Evolutionary conservation across 2,888 invertebrate genomes (phyloP).

Genomic region (Folsomia candida): DNA sequence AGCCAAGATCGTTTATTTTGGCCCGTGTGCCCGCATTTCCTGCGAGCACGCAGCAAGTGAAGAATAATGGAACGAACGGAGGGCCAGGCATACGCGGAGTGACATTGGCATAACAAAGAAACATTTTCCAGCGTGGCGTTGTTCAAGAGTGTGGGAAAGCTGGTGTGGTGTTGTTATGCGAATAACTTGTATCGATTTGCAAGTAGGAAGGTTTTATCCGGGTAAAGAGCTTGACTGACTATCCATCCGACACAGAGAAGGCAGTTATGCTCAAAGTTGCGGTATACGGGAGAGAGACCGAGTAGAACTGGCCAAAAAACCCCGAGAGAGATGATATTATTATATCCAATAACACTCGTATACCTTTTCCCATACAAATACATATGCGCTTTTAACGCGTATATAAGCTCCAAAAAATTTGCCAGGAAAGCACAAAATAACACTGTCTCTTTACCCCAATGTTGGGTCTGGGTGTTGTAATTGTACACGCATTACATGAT

Average conservation of each 20-base stretch:
- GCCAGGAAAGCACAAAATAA: too few species aligned
- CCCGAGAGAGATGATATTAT: not conserved
- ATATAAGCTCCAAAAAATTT: too few species aligned
- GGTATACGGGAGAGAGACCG: too few species aligned
- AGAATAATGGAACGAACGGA: not conserved
- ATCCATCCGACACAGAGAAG: not conserved
- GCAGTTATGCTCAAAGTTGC: too few species aligned
- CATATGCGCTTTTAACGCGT: not conserved
- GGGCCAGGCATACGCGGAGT: not conserved
- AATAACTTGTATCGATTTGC: slow-evolving; percentile 18
- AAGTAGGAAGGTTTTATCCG: not conserved
- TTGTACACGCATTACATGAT: too few species aligned
- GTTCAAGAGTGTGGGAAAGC: not conserved
- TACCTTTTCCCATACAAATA: not conserved
- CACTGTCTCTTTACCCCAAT: too few species aligned
- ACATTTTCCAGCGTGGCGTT: not conserved
- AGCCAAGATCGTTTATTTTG: too few species aligned
- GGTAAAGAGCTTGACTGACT: slow-evolving; percentile 9
- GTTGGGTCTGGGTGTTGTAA: too few species aligned
- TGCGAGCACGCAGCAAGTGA: not conserved
- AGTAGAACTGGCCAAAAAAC: not conserved
- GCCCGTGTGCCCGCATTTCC: too few species aligned
- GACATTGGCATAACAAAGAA: not conserved
- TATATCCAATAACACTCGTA: not conserved
- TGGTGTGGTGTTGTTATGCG: slow-evolving; percentile 6